Evolutionary conservation across 2,888 invertebrate genomes (phyloP), one percentile per base, ranked within the genome.

Genomic region (Dicyrtomina minuta): DNA sequence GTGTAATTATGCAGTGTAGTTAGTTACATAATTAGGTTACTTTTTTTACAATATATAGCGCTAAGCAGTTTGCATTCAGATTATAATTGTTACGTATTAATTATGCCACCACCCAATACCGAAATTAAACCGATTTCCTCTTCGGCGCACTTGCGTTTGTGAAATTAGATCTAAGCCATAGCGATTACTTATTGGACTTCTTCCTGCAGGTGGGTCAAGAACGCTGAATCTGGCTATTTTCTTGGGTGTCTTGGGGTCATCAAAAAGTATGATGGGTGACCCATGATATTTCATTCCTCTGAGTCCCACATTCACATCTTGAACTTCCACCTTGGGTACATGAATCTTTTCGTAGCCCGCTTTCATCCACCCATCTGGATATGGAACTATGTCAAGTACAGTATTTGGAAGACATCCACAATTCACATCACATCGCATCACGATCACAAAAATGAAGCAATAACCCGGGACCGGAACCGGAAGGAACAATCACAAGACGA

Each of bases 281-380:
- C 64, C 65, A 64, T 74, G 70, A 24, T 39, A 60, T 5, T 33
- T 41, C 56, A 76, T 73, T 22, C 74, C 74, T 15, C 24, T 67
- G 3, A 71, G 58, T 26, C 69, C 71, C 12, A 71, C 70, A 65
- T 55, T 12, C 13, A 69, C 55, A 26, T 71, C 20, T 22, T 56
- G 49, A 55, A 78, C 66, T 0, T 68, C 24, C 3, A 74, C 70
- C 39, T 56, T 64, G 12, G 67, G 66, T 1, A 27, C 17, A 60
- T 33, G 62, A 13, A 64, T 68, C 41, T 62, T 41, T 49, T 70
- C 59, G 70, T 64, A 74, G 15, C 62, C 68, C 24, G 22, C 51
- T 39, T 72, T 67, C 78, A 77, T 77, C 78, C 78, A 78, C 41
- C 75, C 78, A 15, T 67, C 55, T 22, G 78, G 78, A 70, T 70